Conservation (phyloP, 2,113 vertebrate species). For the Tachycineta bicolor region DNA sequence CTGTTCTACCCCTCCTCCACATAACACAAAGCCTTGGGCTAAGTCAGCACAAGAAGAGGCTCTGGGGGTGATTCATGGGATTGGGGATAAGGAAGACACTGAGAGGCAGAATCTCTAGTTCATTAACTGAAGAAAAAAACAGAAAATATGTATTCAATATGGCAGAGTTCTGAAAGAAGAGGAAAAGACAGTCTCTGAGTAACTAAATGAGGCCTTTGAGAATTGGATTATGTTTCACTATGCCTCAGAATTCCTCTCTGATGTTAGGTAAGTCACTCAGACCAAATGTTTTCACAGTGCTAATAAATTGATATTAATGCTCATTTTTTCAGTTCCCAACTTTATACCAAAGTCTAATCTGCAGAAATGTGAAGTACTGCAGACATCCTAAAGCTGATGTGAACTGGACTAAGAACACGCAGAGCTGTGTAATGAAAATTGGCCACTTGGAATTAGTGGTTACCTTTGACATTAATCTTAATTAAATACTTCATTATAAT, state of each 20-base stretch:
- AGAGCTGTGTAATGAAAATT: constrained; percentile 44
- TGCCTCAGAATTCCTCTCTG: constrained; percentile 1
- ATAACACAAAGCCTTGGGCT: background rate
- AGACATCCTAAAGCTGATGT: background rate
- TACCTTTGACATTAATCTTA: constrained; percentile 66
- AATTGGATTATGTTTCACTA: background rate
- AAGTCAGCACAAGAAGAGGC: background rate
- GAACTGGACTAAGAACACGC: background rate
- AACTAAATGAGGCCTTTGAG: background rate
- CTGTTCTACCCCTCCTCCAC: background rate
- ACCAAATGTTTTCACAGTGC: constrained; percentile 17
- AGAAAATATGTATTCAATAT: background rate
- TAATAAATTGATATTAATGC: constrained; percentile 48
- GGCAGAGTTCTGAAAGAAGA: background rate
- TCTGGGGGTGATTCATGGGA: background rate
- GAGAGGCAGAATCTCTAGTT: background rate
- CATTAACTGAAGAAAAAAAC: background rate
- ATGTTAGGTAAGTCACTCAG: constrained; percentile 28
- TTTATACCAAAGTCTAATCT: background rate
- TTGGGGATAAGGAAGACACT: background rate
- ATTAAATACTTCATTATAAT: constrained; percentile 59
- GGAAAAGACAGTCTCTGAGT: background rate
- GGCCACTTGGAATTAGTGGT: constrained; percentile 47
- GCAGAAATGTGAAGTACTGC: constrained; percentile 13
- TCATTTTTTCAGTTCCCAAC: constrained; percentile 8